Base-by-base conservation (phyloP, 2,888 invertebrate genomes). In the Molorchus minor region DNA sequence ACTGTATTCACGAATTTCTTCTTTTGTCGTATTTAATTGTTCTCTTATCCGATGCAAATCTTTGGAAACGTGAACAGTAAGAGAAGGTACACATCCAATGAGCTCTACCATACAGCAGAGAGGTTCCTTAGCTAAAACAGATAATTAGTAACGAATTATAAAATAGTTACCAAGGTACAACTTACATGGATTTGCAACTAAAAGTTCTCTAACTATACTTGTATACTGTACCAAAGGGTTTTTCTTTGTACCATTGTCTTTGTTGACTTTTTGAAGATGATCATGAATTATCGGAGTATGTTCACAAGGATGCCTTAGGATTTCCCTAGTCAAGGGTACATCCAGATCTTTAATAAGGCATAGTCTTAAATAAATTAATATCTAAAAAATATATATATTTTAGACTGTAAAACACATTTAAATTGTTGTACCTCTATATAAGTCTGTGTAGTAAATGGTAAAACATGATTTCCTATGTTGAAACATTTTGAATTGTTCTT, bases 61-160 rank as follows among this genome's bases (percentile, higher is more conserved):
- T 25, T 82, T 84, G 1, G 85, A 80, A 75, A 92, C 88, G 62
- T 87, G 84, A 25, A 84, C 74, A 0, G 88, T 85, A 72, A 94
- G 81, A 16, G 88, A 85, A 0, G 94, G 91, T 7, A 91, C 86
- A 59, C 92, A 91, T 35, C 94, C 94, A n/a, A 94, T 84, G 16
- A 94, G 83, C 80, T 96, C 95, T 67, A 93, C 82, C 74, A 96
- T 84, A 69, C 92, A 93, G 54, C 89, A 88, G 49, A 95, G 78
- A 0, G 89, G 82, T 80, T 87, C 85, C 40, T 86, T 76, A 71
- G 85, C 88, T 89, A 75, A 44, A 75, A 45, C 20, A 36, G 16
- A 55, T 25, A 19, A 45, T 21, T 36, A 30, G 7, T 12, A 19
- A 21, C 25, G 8, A 33, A 12, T 13, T 19, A 38, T 19, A 17